Conservation (phyloP, 2,113 vertebrate genomes). For the Aspidoscelis tigris region DNA sequence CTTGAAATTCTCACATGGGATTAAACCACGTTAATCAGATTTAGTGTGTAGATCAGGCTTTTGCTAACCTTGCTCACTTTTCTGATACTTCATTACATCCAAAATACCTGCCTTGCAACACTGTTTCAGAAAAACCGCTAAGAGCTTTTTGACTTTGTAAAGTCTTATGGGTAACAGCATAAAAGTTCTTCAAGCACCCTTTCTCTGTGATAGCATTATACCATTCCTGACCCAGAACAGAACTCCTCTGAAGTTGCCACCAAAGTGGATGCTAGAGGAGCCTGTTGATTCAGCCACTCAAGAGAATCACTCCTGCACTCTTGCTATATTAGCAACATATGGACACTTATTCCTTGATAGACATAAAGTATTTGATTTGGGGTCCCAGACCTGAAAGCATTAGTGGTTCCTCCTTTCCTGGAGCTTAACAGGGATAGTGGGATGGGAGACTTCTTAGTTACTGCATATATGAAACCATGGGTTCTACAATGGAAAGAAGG, state of each 20-base stretch:
- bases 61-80: neutral
- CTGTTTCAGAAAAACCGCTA: neutral
- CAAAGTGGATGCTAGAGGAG: neutral
- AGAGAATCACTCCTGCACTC: neutral
- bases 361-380: neutral
- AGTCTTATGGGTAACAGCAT: neutral
- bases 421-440: no score
- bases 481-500: no score
- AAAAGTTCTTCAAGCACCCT: neutral
- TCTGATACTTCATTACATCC: fast-evolving
- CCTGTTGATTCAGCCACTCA: neutral
- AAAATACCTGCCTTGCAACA: neutral
- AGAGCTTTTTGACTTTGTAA: neutral
- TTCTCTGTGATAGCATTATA: neutral
- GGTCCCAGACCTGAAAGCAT: neutral
- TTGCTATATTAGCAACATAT: neutral
- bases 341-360: neutral
- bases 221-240: conserved; percentile 3
- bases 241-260: neutral
- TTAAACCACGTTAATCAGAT: neutral
- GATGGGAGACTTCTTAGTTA: no score
- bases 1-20: neutral
- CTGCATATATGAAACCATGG: no score
- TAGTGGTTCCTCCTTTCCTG: neutral
- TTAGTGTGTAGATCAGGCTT: neutral